Percentiles rank a stretch among this genome's conserved stretches.
phyloP scores from a whole-genome alignment of 2,113 vertebrate genomes.

The Mobula hypostoma region DNA sequence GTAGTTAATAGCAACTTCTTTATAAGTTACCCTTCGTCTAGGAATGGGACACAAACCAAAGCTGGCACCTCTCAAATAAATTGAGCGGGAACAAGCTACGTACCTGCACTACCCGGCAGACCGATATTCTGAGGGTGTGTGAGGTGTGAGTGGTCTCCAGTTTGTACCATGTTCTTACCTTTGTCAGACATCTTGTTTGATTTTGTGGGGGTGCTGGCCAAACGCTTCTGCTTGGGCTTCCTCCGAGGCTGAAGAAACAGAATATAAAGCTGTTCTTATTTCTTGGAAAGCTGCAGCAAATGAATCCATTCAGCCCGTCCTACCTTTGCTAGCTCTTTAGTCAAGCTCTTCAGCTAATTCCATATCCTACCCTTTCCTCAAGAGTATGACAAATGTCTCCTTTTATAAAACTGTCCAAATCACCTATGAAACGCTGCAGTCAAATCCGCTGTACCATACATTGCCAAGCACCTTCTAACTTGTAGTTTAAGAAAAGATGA shows the following conservation, averaged over 20 bases:
- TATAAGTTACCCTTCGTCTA: not conserved
- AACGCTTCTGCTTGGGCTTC: not conserved
- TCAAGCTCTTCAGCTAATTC: not conserved
- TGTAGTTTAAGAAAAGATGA: not conserved
- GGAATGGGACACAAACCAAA: not conserved
- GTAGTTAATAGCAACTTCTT: not conserved
- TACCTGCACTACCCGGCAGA: not conserved
- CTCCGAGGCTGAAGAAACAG: not conserved
- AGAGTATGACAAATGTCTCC: too few species aligned
- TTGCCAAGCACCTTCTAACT: not conserved
- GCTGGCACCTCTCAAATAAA: not conserved
- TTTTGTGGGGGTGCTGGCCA: slow-evolving; percentile 11
- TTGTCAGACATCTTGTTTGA: not conserved
- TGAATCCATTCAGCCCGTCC: not conserved
- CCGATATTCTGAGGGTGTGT: too few species aligned
- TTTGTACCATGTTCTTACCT: not conserved
- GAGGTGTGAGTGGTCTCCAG: too few species aligned
- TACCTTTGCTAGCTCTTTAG: not conserved
- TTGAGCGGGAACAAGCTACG: not conserved
- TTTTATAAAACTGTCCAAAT: not conserved
- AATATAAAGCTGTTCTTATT: not conserved
- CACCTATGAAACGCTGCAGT: too few species aligned
- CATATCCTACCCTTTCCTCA: not conserved
- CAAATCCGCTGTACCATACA: not conserved
- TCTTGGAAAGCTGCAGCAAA: not conserved